Evolutionary conservation across 2,113 vertebrate genomes (phyloP).

Genomic region (Pedetes capensis): DNA sequence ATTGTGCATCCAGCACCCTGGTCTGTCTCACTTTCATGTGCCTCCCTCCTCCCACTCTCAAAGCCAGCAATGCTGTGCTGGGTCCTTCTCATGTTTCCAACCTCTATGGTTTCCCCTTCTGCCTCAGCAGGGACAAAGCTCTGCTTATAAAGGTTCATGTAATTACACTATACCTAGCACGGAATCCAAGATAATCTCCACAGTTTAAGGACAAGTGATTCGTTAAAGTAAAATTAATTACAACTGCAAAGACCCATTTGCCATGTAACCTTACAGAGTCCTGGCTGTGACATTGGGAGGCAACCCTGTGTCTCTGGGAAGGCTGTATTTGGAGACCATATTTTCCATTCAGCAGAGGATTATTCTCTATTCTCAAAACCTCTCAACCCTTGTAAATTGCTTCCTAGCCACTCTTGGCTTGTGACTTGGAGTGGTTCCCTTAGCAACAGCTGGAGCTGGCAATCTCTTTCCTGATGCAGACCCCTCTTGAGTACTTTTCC

Average conservation of each 20-base stretch:
- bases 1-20: too few species aligned
- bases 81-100: not conserved
- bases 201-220: not conserved
- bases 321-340: not conserved
- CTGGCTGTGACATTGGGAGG: not conserved
- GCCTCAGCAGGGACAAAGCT: not conserved
- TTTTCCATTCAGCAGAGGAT: not conserved
- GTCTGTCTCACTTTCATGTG: not conserved
- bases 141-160: not conserved
- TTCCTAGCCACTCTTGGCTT: not conserved
- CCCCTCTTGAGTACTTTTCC: not conserved
- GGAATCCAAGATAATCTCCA: not conserved
- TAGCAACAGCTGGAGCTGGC: slow-evolving; percentile 4
- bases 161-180: not conserved
- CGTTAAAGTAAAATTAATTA: not conserved
- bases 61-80: not conserved
- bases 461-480: not conserved
- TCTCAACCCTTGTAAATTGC: slow-evolving; percentile 16
- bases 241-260: not conserved
- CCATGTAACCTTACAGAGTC: not conserved
- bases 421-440: not conserved
- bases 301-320: not conserved
- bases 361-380: slow-evolving; percentile 3
- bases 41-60: not conserved
- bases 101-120: not conserved